Percentiles rank a stretch among this genome's conserved stretches.
phyloP scores from a whole-genome alignment of 2,888 invertebrate species.

The Himalopsyche kuldschensis region DNA sequence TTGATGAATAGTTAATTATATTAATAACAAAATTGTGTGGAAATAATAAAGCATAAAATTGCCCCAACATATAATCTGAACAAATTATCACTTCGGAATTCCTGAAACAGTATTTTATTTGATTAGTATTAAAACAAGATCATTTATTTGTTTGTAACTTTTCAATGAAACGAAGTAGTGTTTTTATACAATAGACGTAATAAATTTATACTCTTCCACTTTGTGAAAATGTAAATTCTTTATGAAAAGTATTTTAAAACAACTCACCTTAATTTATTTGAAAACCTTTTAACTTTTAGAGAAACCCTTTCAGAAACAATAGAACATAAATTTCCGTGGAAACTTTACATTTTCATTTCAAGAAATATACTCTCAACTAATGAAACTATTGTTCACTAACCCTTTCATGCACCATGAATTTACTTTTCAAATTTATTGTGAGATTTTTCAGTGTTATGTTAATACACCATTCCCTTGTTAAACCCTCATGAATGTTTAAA shows the following conservation, averaged over 20 bases:
- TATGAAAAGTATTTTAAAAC: neutral
- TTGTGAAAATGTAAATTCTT: neutral
- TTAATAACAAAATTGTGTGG: no score
- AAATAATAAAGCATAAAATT: no score
- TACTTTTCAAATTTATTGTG: neutral
- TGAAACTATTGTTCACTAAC: neutral
- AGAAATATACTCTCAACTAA: neutral
- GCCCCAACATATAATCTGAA: no score
- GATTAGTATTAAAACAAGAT: no score
- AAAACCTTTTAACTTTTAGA: neutral
- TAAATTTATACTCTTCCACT: neutral
- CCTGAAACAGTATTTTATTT: no score
- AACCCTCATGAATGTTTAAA: no score
- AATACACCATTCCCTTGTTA: neutral
- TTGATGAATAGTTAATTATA: no score
- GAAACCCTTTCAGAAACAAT: neutral
- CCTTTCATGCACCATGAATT: neutral
- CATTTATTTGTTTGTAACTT: no score
- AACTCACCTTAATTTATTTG: neutral
- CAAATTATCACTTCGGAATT: no score
- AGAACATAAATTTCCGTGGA: neutral
- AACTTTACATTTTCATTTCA: neutral
- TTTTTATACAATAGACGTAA: neutral
- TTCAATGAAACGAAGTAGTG: no score
- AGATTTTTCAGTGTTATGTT: neutral